A percentile compares a stretch with the other conserved stretches of the same genome.
Conservation (phyloP, 2,113 vertebrate species). For the Pseudolaguvia tuberculata region DNA sequence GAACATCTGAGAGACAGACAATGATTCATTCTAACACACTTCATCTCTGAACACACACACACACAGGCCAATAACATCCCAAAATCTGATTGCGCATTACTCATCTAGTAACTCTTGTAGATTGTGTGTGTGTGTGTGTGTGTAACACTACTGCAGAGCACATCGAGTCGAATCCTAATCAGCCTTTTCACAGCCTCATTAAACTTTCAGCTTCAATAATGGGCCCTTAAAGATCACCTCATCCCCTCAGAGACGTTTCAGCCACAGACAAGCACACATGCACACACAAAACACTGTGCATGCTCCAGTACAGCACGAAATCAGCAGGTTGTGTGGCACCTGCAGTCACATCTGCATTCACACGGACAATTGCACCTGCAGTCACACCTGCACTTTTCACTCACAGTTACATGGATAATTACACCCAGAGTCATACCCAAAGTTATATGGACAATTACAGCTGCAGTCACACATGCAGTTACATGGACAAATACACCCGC, state of each 20-base stretch:
- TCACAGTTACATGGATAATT: too few relatives aligned
- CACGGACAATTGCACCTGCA: too few relatives aligned
- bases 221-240: constrained; percentile 32
- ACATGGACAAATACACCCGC: not conserved
- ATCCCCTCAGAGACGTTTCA: constrained; percentile 3
- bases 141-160: not conserved
- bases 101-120: constrained; percentile 36
- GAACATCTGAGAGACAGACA: not conserved
- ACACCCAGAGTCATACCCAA: too few relatives aligned
- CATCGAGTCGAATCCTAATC: constrained; percentile 28
- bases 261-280: not conserved
- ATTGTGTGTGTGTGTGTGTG: constrained; percentile 10
- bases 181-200: constrained; percentile 46
- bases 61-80: constrained; percentile 4
- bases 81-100: constrained; percentile 29
- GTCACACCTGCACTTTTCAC: too few relatives aligned
- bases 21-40: not conserved
- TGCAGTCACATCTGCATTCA: too few relatives aligned
- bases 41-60: constrained; percentile 29
- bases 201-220: constrained; percentile 44
- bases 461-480: constrained; percentile 22
- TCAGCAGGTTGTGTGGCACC: too few relatives aligned
- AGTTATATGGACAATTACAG: too few relatives aligned
- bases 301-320: too few relatives aligned
- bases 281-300: not conserved